phyloP scores from a whole-genome alignment of 2,113 vertebrate genomes.

The Dicaeum eximium region DNA sequence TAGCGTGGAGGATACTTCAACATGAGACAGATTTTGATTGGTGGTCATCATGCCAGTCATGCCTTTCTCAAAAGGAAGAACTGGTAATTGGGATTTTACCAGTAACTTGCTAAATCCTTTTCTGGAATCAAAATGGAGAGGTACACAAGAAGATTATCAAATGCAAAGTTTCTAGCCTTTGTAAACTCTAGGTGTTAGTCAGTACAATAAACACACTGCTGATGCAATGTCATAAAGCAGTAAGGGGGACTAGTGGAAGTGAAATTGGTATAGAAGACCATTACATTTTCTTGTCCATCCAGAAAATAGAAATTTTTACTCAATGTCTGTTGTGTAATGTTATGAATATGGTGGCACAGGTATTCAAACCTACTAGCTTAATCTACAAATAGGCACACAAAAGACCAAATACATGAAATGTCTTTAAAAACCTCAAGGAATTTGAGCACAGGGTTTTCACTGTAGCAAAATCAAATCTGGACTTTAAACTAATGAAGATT shows the following conservation, averaged over 20 bases:
- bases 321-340: not conserved
- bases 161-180: not conserved
- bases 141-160: not conserved
- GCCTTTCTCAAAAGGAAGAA: not conserved
- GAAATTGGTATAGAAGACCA: not conserved
- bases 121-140: not conserved
- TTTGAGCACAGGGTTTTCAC: not conserved
- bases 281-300: not conserved
- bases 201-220: not conserved
- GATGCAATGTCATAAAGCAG: not conserved
- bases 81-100: not conserved
- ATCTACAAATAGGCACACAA: not conserved
- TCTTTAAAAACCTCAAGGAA: not conserved
- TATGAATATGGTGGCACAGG: not conserved
- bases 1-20: not conserved
- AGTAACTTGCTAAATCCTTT: not conserved
- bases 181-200: not conserved
- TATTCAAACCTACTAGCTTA: not conserved
- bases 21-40: not conserved
- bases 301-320: not conserved
- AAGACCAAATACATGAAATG: not conserved
- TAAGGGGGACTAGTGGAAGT: not conserved
- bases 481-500: not conserved
- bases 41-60: not conserved
- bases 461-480: not conserved